phyloP scores from a whole-genome alignment of 1,140 invertebrate genomes.

The Tetramorium simillimum region DNA sequence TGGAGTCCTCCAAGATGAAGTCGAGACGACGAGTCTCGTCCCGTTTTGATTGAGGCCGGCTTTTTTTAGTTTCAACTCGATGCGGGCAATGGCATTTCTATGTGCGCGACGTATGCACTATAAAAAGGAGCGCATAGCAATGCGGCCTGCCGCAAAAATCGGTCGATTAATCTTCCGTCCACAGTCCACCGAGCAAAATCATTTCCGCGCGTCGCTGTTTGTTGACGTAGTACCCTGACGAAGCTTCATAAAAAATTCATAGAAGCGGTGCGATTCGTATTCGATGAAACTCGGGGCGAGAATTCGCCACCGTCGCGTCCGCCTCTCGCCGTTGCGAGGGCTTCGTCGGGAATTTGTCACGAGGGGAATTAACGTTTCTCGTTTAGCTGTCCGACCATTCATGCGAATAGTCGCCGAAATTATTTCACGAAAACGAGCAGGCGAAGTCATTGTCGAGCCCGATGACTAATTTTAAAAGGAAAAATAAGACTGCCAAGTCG shows the following conservation, averaged over 20 bases:
- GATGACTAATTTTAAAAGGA: neutral
- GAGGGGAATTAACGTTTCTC: constrained; percentile 62
- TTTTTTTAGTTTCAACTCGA: neutral
- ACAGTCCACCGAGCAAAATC: constrained; percentile 22
- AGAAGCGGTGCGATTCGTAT: constrained; percentile 44
- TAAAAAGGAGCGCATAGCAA: constrained; percentile 28
- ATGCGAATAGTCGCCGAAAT: constrained; percentile 18
- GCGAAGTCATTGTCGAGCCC: neutral
- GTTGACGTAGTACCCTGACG: constrained; percentile 46
- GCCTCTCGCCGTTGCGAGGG: neutral
- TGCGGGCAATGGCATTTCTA: neutral
- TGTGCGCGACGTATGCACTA: constrained; percentile 1
- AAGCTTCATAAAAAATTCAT: constrained; percentile 61
- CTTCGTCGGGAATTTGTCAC: constrained; percentile 53
- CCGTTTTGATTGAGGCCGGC: neutral
- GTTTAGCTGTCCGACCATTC: constrained; percentile 54
- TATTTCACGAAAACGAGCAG: neutral
- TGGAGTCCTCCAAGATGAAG: neutral
- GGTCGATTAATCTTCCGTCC: constrained; percentile 47
- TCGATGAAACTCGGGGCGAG: constrained; percentile 66
- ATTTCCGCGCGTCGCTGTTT: constrained; percentile 38
- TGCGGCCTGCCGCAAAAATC: constrained; percentile 41
- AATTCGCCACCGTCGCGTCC: constrained; percentile 43
- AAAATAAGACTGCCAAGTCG: neutral
- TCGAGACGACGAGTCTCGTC: neutral